phyloP scores from a whole-genome alignment of 2,888 invertebrate species.

The Orthonevra nobilis region DNA sequence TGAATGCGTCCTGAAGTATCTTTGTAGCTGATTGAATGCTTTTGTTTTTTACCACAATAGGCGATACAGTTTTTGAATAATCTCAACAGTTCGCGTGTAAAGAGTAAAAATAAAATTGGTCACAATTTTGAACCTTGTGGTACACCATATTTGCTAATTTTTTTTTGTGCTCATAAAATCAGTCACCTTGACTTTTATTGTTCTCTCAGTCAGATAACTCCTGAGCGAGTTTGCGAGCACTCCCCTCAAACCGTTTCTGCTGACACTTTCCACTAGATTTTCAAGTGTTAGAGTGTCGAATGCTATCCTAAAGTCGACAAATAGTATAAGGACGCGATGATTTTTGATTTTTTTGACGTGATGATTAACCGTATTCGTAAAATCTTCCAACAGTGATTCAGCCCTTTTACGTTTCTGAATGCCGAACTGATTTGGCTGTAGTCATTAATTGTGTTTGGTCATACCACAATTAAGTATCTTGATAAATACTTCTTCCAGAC shows the following conservation, averaged over 20 bases:
- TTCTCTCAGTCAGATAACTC: not conserved
- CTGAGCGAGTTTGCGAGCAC: not conserved
- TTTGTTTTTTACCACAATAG: slow-evolving; percentile 1
- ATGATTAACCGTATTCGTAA: too few species aligned
- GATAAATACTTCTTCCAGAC: too few species aligned
- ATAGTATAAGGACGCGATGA: not conserved
- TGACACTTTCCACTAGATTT: not conserved
- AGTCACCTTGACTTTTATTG: not conserved
- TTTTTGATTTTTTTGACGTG: too few species aligned
- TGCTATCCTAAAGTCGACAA: not conserved
- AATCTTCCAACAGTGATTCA: too few species aligned
- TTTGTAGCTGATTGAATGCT: not conserved
- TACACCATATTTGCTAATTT: not conserved
- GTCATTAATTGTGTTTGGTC: too few species aligned
- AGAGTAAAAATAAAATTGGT: not conserved
- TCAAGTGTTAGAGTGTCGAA: too few species aligned
- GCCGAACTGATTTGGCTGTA: too few species aligned
- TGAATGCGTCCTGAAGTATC: not conserved
- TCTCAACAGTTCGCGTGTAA: not conserved
- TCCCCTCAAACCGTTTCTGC: not conserved
- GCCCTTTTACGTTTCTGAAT: too few species aligned
- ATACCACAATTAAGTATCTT: too few species aligned
- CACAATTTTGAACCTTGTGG: not conserved
- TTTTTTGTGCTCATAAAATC: not conserved
- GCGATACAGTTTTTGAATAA: not conserved